Percentiles rank a stretch among this genome's conserved stretches.
Evolutionary conservation across 2,797 vertebrate genomes (phyloP).

Genomic region (Catamblyrhynchus diadema): DNA sequence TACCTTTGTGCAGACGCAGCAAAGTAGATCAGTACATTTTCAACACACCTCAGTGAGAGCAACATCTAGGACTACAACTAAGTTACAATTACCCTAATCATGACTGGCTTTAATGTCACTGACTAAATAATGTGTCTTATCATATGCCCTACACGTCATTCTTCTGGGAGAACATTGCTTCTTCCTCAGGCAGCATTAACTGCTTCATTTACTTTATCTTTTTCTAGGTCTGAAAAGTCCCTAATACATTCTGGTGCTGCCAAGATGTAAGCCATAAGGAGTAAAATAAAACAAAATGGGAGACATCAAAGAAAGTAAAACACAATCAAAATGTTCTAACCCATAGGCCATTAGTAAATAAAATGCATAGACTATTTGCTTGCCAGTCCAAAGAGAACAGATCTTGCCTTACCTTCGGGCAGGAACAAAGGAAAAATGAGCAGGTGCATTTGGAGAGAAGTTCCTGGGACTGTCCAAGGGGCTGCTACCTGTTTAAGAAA

Average conservation of each 20-base stretch:
- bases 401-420: conserved; percentile 88
- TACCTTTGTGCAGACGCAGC: neutral
- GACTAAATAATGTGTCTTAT: neutral
- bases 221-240: neutral
- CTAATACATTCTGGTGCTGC: neutral
- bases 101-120: neutral
- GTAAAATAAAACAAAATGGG: neutral
- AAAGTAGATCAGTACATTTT: neutral
- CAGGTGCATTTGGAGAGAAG: conserved; percentile 93
- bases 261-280: neutral
- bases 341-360: neutral
- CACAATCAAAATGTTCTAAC: neutral
- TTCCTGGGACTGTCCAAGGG: conserved; percentile 95
- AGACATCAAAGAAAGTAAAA: neutral
- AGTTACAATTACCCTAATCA: neutral
- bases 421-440: conserved; percentile 95
- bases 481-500: conserved; percentile 84
- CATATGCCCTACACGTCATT: neutral
- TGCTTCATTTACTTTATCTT: neutral
- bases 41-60: neutral
- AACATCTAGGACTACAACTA: neutral
- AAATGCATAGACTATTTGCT: neutral
- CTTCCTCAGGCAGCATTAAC: neutral
- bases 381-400: neutral
- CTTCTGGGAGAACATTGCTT: neutral